A percentile compares a stretch with the other conserved stretches of the same genome.
Conservation (phyloP, 2,113 vertebrate genomes). For the Actenoides hombroni region DNA sequence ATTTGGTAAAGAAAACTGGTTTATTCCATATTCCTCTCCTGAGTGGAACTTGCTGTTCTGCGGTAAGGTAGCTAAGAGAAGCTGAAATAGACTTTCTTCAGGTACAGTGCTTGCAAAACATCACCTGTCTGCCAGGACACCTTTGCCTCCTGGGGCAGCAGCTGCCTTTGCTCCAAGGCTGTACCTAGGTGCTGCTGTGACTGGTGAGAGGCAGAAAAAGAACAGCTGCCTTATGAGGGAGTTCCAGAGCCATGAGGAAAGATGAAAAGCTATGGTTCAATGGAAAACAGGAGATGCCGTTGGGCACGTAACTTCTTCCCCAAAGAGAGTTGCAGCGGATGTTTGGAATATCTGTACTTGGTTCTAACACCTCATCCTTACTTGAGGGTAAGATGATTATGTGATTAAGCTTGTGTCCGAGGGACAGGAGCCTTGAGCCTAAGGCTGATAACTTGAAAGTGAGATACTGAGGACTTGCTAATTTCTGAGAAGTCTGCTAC, state of each 20-base stretch:
- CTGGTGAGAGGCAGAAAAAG: neutral
- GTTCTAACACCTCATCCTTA: neutral
- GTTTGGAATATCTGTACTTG: neutral
- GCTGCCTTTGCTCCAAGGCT: fast-evolving
- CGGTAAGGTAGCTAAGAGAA: neutral
- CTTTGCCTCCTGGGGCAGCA: fast-evolving
- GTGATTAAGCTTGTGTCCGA: neutral
- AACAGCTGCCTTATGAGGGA: neutral
- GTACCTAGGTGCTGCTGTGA: neutral
- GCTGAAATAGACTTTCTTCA: neutral
- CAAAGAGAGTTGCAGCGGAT: fast-evolving
- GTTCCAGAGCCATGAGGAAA: neutral
- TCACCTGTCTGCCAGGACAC: neutral
- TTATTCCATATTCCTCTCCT: neutral
- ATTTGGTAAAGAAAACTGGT: neutral
- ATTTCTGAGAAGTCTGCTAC: neutral
- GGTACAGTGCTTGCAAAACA: neutral
- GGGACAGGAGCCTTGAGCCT: neutral
- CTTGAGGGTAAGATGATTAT: neutral
- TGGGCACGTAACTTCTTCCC: neutral
- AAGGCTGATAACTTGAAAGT: neutral
- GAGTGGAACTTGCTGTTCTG: neutral
- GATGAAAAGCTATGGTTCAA: neutral
- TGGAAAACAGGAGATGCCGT: neutral
- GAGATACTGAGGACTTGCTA: neutral